A percentile compares a stretch with the other conserved stretches of the same genome.
Evolutionary conservation across 2,797 vertebrate species (phyloP).

Genomic region (Perodicticus potto): DNA sequence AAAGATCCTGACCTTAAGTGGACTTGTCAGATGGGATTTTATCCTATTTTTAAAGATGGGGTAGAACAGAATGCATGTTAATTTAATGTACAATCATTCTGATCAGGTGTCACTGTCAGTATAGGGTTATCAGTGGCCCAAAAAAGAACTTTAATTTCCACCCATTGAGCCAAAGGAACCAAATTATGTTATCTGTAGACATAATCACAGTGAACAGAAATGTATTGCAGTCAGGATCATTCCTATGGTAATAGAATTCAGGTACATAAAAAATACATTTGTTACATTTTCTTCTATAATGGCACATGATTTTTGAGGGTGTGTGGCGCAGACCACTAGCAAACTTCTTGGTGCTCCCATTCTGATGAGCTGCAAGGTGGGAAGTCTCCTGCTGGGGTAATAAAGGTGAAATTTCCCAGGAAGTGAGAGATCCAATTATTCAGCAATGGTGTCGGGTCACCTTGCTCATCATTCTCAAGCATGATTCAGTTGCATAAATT

Average conservation of each 20-base stretch:
- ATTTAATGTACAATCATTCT: not conserved
- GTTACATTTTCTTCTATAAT: not conserved
- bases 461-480: slow-evolving; percentile 60
- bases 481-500: slow-evolving; percentile 56
- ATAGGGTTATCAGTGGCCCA: not conserved
- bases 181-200: slow-evolving; percentile 42
- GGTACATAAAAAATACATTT: slow-evolving; percentile 69
- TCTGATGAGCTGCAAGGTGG: slow-evolving; percentile 50
- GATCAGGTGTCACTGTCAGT: not conserved
- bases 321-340: not conserved
- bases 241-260: slow-evolving; percentile 58
- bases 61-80: not conserved
- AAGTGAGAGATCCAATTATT: slow-evolving; percentile 60
- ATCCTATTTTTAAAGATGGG: not conserved
- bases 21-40: not conserved
- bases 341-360: slow-evolving; percentile 57
- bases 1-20: not conserved
- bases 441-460: slow-evolving; percentile 60
- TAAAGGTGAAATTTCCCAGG: slow-evolving; percentile 64
- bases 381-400: slow-evolving; percentile 60
- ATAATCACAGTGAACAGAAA: slow-evolving; percentile 56
- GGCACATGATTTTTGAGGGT: not conserved
- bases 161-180: not conserved
- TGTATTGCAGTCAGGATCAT: slow-evolving; percentile 42
- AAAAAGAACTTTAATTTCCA: not conserved